Conservation (phyloP, 2,113 vertebrate species). For the Callocephalon fimbriatum region DNA sequence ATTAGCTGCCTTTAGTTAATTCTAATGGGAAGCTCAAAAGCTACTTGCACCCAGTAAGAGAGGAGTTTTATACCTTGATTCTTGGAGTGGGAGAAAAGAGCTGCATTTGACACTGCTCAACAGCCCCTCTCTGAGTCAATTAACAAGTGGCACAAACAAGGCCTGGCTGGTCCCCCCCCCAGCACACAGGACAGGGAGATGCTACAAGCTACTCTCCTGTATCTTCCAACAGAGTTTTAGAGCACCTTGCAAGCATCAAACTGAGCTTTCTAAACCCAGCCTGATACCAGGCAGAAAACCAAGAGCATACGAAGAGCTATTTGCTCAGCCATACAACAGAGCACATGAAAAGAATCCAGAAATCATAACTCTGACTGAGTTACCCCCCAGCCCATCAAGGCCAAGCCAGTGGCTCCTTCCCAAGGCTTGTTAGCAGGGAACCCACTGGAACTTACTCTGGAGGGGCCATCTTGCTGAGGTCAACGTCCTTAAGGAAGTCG, state of each 20-base stretch:
- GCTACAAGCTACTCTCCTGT: background rate
- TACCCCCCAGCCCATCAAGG: background rate
- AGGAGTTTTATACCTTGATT: background rate
- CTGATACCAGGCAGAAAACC: background rate
- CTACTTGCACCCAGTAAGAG: background rate
- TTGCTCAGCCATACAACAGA: background rate
- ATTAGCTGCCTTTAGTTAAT: background rate
- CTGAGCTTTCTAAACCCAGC: background rate
- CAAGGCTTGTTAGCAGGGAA: background rate
- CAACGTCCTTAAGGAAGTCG: slow-evolving; percentile 92
- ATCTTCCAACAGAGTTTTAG: background rate
- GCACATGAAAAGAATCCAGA: background rate
- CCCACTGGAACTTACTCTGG: slow-evolving; percentile 88
- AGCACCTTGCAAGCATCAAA: background rate
- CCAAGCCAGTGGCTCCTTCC: background rate
- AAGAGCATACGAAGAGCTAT: background rate
- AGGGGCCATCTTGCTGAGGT: slow-evolving; percentile 94
- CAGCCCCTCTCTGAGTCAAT: background rate
- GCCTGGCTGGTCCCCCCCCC: background rate
- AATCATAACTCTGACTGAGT: background rate
- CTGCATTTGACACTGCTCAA: background rate
- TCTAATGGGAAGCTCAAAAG: background rate
- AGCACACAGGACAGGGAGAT: background rate
- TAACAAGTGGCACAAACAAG: background rate
- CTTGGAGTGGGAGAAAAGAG: rapidly evolving